A percentile compares a stretch with the other conserved stretches of the same genome.
Conservation (phyloP, 1,140 invertebrate genomes). For the Pseudachorutes palmiensis region DNA sequence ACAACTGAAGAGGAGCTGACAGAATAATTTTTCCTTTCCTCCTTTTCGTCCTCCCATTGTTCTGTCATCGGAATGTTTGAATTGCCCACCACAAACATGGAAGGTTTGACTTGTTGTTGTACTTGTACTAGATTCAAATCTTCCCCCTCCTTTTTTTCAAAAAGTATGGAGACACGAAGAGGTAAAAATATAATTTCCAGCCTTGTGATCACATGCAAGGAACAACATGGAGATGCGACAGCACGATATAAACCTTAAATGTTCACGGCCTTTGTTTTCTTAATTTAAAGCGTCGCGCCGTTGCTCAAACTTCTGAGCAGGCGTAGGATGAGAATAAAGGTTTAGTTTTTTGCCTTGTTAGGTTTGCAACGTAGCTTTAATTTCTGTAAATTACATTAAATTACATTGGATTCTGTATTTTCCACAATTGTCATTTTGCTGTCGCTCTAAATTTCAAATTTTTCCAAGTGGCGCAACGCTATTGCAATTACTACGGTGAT, state of each 20-base stretch:
- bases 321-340: no score
- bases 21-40: constrained; percentile 10
- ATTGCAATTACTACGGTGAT: no score
- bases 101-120: neutral
- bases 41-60: constrained; percentile 7
- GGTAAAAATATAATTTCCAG: neutral
- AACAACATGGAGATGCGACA: neutral
- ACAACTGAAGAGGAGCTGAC: constrained; percentile 9
- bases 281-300: no score
- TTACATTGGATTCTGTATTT: no score
- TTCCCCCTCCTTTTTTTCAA: neutral
- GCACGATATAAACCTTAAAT: neutral
- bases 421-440: no score
- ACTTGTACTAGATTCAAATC: neutral
- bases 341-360: no score
- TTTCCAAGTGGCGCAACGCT: no score
- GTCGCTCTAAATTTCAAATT: no score
- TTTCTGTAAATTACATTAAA: no score
- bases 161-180: neutral
- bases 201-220: neutral
- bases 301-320: no score
- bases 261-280: no score
- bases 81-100: neutral
- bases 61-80: constrained; percentile 3
- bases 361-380: no score